These are phyloP conservation scores for Phalanger gymnotis DNA, from an alignment of 2,797 vertebrate species.

Conservation along the genomic window DNA sequence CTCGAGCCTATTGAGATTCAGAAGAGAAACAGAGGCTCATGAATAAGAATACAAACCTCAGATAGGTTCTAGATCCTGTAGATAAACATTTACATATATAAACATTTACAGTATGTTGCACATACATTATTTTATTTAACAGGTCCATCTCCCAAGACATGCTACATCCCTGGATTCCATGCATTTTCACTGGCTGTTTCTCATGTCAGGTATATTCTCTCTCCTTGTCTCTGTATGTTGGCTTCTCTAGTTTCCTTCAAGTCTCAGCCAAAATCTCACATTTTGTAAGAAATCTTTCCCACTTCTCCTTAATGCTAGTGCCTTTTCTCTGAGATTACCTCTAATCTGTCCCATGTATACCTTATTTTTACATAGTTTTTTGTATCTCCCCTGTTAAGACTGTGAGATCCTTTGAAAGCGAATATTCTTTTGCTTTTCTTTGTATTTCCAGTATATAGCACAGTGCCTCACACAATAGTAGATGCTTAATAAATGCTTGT, in stretches of 20 bases:
- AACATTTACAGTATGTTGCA: background rate
- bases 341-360: background rate
- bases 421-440: background rate
- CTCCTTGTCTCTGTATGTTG: background rate
- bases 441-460: background rate
- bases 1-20: background rate
- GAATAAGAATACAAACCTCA: background rate
- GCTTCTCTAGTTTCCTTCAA: background rate
- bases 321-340: background rate
- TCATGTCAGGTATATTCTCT: background rate
- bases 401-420: background rate
- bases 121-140: background rate
- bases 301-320: background rate
- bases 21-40: background rate
- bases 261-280: background rate
- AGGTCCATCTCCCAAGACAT: background rate
- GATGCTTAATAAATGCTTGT: background rate
- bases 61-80: background rate
- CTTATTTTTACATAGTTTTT: background rate
- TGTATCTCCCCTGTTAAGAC: background rate
- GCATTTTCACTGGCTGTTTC: background rate
- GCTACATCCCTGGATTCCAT: background rate
- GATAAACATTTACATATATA: background rate
- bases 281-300: background rate
- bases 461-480: background rate